A percentile compares a stretch with the other conserved stretches of the same genome.
Conservation (phyloP, 2,113 vertebrate species). For the Neomonachus schauinslandi region DNA sequence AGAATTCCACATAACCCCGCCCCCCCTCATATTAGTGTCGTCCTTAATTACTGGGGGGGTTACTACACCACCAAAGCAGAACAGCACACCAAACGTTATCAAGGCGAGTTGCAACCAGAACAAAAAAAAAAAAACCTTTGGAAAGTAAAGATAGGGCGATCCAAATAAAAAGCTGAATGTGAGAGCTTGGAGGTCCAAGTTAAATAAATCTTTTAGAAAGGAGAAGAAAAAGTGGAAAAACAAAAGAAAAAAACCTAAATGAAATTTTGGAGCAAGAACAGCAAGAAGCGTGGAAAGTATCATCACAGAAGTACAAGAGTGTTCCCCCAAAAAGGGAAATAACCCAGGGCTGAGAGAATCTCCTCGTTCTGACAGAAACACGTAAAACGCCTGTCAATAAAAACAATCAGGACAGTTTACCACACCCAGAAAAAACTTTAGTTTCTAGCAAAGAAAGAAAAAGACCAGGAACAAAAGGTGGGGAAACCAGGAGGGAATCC, state of each 20-base stretch:
- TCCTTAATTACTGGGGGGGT: neutral
- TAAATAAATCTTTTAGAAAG: neutral
- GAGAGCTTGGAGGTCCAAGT: fast-evolving
- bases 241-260: neutral
- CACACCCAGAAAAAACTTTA: neutral
- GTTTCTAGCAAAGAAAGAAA: neutral
- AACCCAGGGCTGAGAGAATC: neutral
- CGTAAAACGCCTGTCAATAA: neutral
- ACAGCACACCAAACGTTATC: neutral
- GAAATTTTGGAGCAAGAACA: neutral
- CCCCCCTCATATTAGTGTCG: fast-evolving
- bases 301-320: neutral
- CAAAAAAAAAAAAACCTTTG: neutral
- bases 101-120: neutral
- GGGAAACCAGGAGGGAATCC: neutral
- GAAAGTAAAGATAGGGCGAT: neutral
- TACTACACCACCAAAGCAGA: fast-evolving
- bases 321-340: neutral
- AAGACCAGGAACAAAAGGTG: neutral
- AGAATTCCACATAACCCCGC: neutral
- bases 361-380: neutral
- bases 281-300: neutral
- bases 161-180: neutral
- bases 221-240: neutral
- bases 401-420: neutral